Conservation (phyloP, 2,113 vertebrate genomes). For the Apteryx owenii region DNA sequence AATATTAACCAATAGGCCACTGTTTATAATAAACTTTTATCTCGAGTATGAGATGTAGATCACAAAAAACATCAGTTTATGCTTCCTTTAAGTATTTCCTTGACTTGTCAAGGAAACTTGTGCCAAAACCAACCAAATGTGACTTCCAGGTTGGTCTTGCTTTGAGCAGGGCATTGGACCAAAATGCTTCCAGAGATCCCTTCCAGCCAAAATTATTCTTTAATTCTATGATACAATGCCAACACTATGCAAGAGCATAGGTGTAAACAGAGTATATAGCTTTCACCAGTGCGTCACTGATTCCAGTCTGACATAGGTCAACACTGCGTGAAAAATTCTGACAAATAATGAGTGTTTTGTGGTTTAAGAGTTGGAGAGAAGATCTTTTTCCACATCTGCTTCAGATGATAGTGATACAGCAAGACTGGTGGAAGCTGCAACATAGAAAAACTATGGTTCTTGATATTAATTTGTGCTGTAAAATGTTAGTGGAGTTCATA, state of each 20-base stretch:
- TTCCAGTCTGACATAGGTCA: not conserved
- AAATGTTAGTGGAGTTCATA: not conserved
- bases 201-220: not conserved
- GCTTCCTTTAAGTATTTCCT: not conserved
- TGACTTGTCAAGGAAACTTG: not conserved
- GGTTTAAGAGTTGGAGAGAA: not conserved
- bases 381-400: not conserved
- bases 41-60: not conserved
- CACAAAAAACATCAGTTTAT: not conserved
- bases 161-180: not conserved
- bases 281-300: not conserved
- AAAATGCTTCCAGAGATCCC: not conserved
- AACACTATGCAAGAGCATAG: not conserved
- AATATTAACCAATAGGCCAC: not conserved
- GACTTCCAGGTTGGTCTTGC: not conserved
- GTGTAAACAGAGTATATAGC: not conserved
- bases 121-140: not conserved
- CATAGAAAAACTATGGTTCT: not conserved
- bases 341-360: not conserved
- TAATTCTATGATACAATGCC: not conserved
- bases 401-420: not conserved
- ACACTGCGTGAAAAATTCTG: not conserved
- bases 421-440: not conserved
- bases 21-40: not conserved
- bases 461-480: not conserved